Base-by-base conservation (phyloP, 2,888 invertebrate genomes). In the Caenorhabditis sp. region DNA sequence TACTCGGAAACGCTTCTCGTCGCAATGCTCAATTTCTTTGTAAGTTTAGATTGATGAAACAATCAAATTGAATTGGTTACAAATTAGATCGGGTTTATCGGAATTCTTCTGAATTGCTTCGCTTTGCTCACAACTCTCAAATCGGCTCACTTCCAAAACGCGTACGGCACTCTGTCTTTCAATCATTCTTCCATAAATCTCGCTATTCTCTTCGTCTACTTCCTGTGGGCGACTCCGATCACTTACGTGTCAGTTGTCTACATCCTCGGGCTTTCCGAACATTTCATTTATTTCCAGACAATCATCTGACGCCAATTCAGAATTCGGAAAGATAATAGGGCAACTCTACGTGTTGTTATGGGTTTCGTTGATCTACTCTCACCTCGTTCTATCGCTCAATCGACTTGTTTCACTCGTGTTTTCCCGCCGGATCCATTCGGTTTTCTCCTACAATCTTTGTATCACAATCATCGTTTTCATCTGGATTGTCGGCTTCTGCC, bases 341-440 rank as follows among this genome's bases (percentile, higher is more conserved):
- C 82, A 82, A 32, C 27, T 80, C 6, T 70, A 72, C 27, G 58
- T 79, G 7, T 43, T 80, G 7, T 68, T 79, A 55, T 80, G 79
- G 75, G 65, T 70, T 46, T 68, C 65, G 0, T 63, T 78, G 39
- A 58, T 78, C 20, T 82, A 79, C 27, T 79, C 80, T 8, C 82
- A 82, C 45, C 48, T 82, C 30, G 61, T 59, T 7, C 66, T 80
- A 20, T 65, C 77, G 0, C 20, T 80, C 46, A 80, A 80, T 32
- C 72, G 80, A 8, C 53, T 82, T 17, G 32, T 74, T 20, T 37
- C 77, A 11, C 62, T 82, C 13, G 56, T 76, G 9, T 65, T 62
- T 22, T 79, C 80, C 2, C 22, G 53, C 9, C 26, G 37, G 32
- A 11, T 43, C 20, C 52, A 52, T 1, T 37, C 35, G 1, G 4